phyloP scores from a whole-genome alignment of 2,797 vertebrate species.

The Leptoclinus maculatus region DNA sequence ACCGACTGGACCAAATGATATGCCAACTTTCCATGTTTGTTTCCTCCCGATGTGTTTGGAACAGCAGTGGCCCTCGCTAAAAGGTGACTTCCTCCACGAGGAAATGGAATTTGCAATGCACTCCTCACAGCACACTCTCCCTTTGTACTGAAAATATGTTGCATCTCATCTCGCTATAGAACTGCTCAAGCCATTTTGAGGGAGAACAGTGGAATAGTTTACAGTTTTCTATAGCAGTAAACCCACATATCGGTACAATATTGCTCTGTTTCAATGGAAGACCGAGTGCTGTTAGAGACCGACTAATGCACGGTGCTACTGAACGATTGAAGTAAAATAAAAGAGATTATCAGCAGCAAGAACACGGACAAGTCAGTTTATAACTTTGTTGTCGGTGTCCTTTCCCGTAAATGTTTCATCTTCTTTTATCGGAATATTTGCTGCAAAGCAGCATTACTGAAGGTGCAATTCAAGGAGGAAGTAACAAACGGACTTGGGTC shows the following conservation, averaged over 20 bases:
- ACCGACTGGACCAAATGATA: constrained; percentile 48
- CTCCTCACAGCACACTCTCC: constrained; percentile 64
- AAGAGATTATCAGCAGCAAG: neutral
- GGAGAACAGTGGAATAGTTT: constrained; percentile 30
- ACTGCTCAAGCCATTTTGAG: constrained; percentile 40
- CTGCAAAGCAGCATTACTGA: constrained; percentile 29
- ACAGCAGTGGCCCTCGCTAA: constrained; percentile 69
- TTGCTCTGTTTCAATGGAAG: constrained; percentile 1
- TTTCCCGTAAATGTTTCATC: constrained; percentile 7
- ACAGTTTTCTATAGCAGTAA: neutral
- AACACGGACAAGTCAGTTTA: constrained; percentile 7
- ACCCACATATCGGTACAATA: neutral
- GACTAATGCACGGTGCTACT: neutral
- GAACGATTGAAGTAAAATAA: constrained; percentile 5
- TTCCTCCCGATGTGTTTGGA: constrained; percentile 74
- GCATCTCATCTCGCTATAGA: constrained; percentile 49
- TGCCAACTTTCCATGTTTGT: constrained; percentile 77
- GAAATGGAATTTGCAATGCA: constrained; percentile 81
- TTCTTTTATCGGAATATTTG: neutral
- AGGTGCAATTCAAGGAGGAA: constrained; percentile 25
- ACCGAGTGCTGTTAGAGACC: neutral
- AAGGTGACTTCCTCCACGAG: constrained; percentile 82
- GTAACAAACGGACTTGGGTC: constrained; percentile 19
- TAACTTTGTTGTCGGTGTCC: neutral
- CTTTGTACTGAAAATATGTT: constrained; percentile 75